These are phyloP conservation scores for Crotalus viridis DNA, from an alignment of 2,113 vertebrate genomes.

Conservation along the genomic window DNA sequence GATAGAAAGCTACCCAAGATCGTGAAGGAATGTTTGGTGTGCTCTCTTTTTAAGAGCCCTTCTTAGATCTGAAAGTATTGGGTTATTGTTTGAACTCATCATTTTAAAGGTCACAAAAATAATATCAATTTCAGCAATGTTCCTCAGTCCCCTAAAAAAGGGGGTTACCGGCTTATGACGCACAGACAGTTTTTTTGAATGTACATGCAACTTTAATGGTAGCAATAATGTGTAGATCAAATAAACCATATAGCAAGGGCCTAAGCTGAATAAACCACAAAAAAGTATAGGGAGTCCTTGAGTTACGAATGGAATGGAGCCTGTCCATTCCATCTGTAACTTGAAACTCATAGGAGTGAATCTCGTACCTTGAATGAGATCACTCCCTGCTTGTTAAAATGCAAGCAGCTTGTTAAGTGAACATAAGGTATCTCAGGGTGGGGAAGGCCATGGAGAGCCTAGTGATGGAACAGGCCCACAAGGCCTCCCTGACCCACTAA, in stretches of 20 bases:
- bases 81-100: background rate
- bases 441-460: too few species aligned
- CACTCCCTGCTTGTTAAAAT: too few species aligned
- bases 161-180: background rate
- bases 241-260: background rate
- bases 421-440: too few species aligned
- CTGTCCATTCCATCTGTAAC: too few species aligned
- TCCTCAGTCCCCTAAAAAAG: background rate
- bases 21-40: background rate
- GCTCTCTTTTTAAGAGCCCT: background rate
- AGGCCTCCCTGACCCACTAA: too few species aligned
- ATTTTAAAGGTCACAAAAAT: background rate
- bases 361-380: too few species aligned
- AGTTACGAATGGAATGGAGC: too few species aligned
- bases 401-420: too few species aligned
- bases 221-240: background rate
- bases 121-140: background rate
- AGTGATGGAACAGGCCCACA: too few species aligned
- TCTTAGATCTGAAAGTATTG: background rate
- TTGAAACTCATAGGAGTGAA: too few species aligned
- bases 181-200: background rate
- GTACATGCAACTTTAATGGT: background rate
- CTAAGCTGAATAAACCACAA: background rate
- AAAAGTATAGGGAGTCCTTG: background rate
- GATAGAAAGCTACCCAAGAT: background rate